Evolutionary conservation across 2,113 vertebrate genomes (phyloP).

Genomic region (Peromyscus leucopus): DNA sequence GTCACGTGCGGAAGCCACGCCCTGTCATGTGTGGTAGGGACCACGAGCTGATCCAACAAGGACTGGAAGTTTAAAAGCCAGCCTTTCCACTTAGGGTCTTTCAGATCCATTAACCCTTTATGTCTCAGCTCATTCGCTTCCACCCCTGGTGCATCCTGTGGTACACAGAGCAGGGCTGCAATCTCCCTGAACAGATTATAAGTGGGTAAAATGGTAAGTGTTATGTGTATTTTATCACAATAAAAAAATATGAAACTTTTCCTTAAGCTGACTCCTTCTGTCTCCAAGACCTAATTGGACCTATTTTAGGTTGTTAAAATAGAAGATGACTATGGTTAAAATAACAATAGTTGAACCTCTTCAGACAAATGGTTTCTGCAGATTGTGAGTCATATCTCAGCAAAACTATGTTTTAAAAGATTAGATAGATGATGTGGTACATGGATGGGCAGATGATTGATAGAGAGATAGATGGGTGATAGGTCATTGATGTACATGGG

Average conservation of each 20-base stretch:
- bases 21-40: no score
- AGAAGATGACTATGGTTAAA: neutral
- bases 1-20: fast-evolving
- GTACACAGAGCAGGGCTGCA: neutral
- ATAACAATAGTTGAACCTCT: neutral
- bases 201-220: neutral
- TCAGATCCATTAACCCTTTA: neutral
- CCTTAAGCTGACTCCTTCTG: neutral
- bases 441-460: neutral
- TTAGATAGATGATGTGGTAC: neutral
- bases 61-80: fast-evolving
- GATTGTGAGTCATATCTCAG: neutral
- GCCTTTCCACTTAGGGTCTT: neutral
- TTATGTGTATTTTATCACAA: neutral
- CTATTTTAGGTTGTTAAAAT: neutral
- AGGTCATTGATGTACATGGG: neutral
- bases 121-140: neutral
- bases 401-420: neutral
- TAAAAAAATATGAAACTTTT: conserved; percentile 5
- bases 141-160: no score
- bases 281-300: neutral
- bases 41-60: fast-evolving
- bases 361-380: neutral
- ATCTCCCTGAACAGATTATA: neutral
- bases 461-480: neutral